Percentiles rank a stretch among this genome's conserved stretches.
phyloP scores from a whole-genome alignment of 2,888 invertebrate genomes.

The Parelbella ahira region DNA sequence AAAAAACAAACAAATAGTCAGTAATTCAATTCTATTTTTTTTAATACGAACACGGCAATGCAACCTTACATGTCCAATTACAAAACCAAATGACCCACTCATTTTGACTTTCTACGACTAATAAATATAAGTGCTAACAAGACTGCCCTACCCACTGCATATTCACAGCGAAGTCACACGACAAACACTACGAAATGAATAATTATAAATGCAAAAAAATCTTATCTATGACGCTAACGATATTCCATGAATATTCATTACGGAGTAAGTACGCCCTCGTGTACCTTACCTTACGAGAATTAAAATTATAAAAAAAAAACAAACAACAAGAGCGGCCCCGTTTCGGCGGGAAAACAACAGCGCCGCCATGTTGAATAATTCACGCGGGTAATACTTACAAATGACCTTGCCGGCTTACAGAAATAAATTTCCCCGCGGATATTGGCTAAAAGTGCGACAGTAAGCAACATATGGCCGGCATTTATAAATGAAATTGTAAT shows the following conservation, averaged over 20 bases:
- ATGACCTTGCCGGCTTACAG: constrained; percentile 49
- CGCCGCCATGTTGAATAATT: constrained; percentile 58
- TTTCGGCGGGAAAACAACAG: constrained; percentile 60
- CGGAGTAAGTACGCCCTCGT: constrained; percentile 4
- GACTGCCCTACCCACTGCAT: background rate
- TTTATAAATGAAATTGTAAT: constrained; percentile 36
- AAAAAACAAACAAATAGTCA: too few relatives aligned
- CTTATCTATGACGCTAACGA: constrained; percentile 38
- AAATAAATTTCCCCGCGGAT: constrained; percentile 30
- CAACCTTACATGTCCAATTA: too few relatives aligned
- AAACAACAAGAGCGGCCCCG: constrained; percentile 26
- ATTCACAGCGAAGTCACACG: background rate
- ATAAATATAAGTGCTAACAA: too few relatives aligned
- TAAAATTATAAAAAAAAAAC: constrained; percentile 39
- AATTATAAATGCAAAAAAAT: constrained; percentile 17
- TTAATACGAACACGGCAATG: too few relatives aligned
- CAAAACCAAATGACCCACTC: background rate
- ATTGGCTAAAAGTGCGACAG: constrained; percentile 39
- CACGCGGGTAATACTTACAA: constrained; percentile 57
- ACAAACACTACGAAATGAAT: constrained; percentile 5
- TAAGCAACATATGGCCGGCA: constrained; percentile 50
- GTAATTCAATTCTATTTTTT: too few relatives aligned
- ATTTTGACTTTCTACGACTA: too few relatives aligned
- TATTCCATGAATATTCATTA: constrained; percentile 27
- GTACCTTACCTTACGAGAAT: constrained; percentile 35